Conservation (phyloP, 2,113 vertebrate genomes). For the Cephalopholis sonnerati region DNA sequence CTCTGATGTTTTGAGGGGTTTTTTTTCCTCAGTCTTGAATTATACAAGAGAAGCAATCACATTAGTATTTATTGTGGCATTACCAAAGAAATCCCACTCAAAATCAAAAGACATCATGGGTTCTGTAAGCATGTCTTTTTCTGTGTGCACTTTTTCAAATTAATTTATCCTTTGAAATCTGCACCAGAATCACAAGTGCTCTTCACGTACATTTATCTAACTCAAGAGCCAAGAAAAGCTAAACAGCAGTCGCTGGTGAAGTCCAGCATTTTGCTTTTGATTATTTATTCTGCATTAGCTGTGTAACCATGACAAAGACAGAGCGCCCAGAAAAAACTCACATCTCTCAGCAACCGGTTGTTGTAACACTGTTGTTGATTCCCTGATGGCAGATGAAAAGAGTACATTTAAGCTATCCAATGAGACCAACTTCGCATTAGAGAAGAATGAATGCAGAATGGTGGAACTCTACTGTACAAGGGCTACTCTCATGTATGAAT, state of each 20-base stretch:
- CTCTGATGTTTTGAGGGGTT: background rate
- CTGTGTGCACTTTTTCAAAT: background rate
- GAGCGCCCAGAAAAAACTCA: background rate
- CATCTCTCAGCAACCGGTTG: background rate
- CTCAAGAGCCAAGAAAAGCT: background rate
- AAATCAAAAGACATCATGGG: background rate
- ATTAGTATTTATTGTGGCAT: background rate
- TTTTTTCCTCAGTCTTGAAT: background rate
- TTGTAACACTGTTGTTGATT: background rate
- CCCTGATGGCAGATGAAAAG: background rate
- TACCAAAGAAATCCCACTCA: background rate
- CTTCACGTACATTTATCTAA: background rate
- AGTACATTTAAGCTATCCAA: background rate
- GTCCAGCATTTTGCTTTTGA: background rate
- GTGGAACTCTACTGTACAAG: background rate
- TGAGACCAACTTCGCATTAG: background rate
- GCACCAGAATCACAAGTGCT: background rate
- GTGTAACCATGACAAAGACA: background rate
- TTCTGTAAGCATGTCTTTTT: background rate
- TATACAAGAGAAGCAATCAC: background rate
- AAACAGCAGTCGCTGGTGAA: constrained; percentile 3
- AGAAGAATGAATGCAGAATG: background rate
- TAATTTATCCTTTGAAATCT: background rate
- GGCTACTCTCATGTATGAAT: background rate
- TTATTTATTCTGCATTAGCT: background rate